phyloP scores from a whole-genome alignment of 2,797 vertebrate genomes.

The Melanotaenia boesemani region DNA sequence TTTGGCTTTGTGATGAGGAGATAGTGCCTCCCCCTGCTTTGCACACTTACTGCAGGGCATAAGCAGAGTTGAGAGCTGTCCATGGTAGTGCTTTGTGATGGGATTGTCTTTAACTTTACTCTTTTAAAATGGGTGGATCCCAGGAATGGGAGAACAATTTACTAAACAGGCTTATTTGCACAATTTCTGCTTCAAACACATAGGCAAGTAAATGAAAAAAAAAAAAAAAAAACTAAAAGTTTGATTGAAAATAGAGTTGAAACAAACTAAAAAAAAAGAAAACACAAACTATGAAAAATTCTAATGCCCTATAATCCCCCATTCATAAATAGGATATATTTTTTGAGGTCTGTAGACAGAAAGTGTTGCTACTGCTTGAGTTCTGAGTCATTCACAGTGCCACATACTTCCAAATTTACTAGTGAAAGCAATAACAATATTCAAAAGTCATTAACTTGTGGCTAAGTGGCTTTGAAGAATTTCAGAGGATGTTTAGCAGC shows the following conservation, averaged over 20 bases:
- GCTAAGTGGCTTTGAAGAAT: conserved; percentile 56
- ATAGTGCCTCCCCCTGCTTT: conserved; percentile 68
- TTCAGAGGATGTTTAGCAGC: conserved; percentile 51
- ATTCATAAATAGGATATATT: conserved; percentile 58
- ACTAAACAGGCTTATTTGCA: conserved; percentile 64
- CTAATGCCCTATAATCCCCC: conserved; percentile 39
- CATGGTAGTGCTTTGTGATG: conserved; percentile 57
- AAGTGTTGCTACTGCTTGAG: conserved; percentile 63
- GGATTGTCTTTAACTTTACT: conserved; percentile 34
- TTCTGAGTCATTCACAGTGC: conserved; percentile 39
- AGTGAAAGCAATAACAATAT: conserved; percentile 62
- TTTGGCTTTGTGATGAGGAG: conserved; percentile 39
- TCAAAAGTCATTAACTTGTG: conserved; percentile 46
- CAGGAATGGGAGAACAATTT: conserved; percentile 46
- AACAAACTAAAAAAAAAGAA: conserved; percentile 61
- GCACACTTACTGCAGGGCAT: conserved; percentile 64
- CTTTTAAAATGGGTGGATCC: conserved; percentile 48
- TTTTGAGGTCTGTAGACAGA: conserved; percentile 69
- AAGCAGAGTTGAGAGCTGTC: conserved; percentile 70
- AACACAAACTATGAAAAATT: conserved; percentile 65
- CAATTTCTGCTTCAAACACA: conserved; percentile 62
- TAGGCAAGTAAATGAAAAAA: conserved; percentile 42
- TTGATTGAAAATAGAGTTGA: conserved; percentile 50
- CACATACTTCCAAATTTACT: conserved; percentile 54
- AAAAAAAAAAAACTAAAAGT: conserved; percentile 46